Base-by-base conservation (phyloP, 1,140 invertebrate genomes). In the Plutomurus gul region DNA sequence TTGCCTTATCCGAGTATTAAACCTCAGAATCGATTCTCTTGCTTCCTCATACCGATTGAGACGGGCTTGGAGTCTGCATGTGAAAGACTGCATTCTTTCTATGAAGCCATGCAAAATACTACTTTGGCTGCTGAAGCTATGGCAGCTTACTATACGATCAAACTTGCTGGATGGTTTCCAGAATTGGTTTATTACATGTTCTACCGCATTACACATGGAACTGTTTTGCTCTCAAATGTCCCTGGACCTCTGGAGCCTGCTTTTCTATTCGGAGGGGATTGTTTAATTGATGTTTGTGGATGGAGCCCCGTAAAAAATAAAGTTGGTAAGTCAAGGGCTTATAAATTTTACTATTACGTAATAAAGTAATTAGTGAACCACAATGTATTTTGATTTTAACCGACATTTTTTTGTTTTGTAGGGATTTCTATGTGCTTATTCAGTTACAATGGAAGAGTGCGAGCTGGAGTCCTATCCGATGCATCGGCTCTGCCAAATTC, bases 11-110 rank as follows among this genome's bases (percentile, higher is more conserved):
- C 77, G 10, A 30, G 79, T 39, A 75, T 78, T 6, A 77, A 51
- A 65, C 82, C 82, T 1, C 79, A 78, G 20, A 83, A 83, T 74
- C 36, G 82, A 13, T 83, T 83, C 51, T 74, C 77, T 22, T 49
- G 81, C 8, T 75, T 77, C 3, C 77, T 81, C 13, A 25, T 83
- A 22, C 73, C 76, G 18, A 75, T 83, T n/a, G 40, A 56, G 4
- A 77, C 76, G 39, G 82, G 79, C 22, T 27, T 73, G 74, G 65
- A 72, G 22, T 72, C 49, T n/a, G 13, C 60, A 16, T 13, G 72
- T 25, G 47, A 73, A 56, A 27, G 74, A 33, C 47, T 83, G 16
- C 65, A 76, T 36, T 27, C 36, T 39, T 74, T 76, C 8, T 73
- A 81, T 36, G 18, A 18, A 22, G 46, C 72, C 20, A 18, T 39